These are phyloP conservation scores for Lates japonicus DNA, from an alignment of 2,797 vertebrate species.

Conservation along the genomic window DNA sequence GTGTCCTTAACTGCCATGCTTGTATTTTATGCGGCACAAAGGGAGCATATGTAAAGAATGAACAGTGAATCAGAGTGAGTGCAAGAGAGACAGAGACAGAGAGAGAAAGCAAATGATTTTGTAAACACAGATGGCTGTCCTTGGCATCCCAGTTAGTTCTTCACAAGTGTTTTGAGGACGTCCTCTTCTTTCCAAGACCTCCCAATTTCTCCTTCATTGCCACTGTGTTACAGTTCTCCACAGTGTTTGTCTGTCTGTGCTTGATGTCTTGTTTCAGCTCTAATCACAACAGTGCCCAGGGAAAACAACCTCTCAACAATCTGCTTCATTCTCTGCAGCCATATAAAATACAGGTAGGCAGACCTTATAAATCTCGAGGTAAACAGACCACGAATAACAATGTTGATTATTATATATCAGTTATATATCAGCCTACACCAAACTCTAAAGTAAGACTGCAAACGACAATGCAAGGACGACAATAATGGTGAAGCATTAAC, in stretches of 20 bases:
- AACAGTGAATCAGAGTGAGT: constrained; percentile 80
- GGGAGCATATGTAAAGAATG: constrained; percentile 85
- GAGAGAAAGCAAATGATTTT: constrained; percentile 79
- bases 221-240: constrained; percentile 66
- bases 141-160: constrained; percentile 80
- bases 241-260: constrained; percentile 67
- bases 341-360: constrained; percentile 3
- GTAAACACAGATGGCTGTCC: constrained; percentile 86
- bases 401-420: neutral
- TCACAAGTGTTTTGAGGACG: constrained; percentile 84
- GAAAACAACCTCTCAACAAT: constrained; percentile 25
- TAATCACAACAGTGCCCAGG: constrained; percentile 47
- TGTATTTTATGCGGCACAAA: constrained; percentile 80
- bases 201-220: constrained; percentile 70
- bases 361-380: constrained; percentile 13
- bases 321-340: constrained; percentile 14
- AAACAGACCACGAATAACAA: neutral
- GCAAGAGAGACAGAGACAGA: constrained; percentile 75
- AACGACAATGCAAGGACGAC: neutral
- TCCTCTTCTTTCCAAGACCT: constrained; percentile 80
- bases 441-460: neutral
- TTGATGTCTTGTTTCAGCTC: constrained; percentile 52
- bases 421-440: neutral
- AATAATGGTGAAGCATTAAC: neutral
- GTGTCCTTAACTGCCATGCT: constrained; percentile 79